Conservation (phyloP, 2,888 invertebrate species). For the Acanthosepion lycidas region DNA sequence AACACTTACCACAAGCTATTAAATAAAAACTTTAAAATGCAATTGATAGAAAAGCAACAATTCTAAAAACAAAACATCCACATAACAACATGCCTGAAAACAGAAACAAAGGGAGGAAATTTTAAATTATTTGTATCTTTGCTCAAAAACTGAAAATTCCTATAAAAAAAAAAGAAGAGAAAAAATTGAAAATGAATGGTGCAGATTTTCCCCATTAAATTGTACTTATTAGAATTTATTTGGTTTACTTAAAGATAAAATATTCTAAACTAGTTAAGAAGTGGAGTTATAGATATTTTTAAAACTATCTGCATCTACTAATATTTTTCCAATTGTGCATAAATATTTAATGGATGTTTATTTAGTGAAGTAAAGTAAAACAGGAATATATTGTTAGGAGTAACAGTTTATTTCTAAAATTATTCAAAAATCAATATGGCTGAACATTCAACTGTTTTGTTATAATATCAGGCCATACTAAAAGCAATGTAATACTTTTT, state of each 20-base stretch:
- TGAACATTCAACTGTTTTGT: background rate
- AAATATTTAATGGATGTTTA: background rate
- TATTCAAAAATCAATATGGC: background rate
- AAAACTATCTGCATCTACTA: background rate
- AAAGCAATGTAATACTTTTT: background rate
- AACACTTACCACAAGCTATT: background rate
- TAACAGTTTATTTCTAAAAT: background rate
- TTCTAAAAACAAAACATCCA: slow-evolving; percentile 1
- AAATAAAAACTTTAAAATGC: background rate
- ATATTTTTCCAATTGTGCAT: background rate
- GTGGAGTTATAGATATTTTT: background rate
- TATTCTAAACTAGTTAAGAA: background rate
- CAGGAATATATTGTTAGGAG: background rate
- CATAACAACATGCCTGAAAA: background rate
- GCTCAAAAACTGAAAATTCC: background rate
- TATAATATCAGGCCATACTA: background rate
- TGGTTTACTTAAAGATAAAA: background rate
- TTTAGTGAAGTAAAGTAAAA: background rate
- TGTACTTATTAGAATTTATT: background rate
- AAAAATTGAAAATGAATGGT: background rate
- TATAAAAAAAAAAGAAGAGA: background rate
- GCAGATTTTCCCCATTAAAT: background rate
- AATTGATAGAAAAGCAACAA: background rate
- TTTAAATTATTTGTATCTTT: background rate
- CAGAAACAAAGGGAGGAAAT: background rate